Evolutionary conservation across 2,888 invertebrate genomes (phyloP).

Genomic region (Trissolcus japonicus): DNA sequence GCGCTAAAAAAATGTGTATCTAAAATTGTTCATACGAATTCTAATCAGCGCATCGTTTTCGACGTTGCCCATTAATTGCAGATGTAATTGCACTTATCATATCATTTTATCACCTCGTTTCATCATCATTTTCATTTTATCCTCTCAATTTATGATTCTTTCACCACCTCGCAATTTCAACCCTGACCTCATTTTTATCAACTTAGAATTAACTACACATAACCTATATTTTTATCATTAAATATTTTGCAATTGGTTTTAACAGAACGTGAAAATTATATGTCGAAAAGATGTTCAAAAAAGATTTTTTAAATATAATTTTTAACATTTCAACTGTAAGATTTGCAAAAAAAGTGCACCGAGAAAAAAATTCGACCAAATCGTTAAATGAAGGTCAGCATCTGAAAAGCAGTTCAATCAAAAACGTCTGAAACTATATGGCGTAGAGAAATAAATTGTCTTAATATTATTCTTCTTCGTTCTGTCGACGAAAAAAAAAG

Average conservation of each 20-base stretch:
- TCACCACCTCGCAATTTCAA: not conserved
- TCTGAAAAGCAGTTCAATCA: not conserved
- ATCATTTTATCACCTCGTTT: no score
- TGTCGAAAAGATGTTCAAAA: not conserved
- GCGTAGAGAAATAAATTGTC: conserved; percentile 10
- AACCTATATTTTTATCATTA: conserved; percentile 6
- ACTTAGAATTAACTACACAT: not conserved
- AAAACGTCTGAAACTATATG: conserved; percentile 2
- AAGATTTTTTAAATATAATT: no score
- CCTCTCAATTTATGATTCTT: no score
- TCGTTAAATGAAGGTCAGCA: not conserved
- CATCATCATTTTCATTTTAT: no score
- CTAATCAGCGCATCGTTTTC: not conserved
- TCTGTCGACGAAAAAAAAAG: not conserved
- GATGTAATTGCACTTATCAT: no score
- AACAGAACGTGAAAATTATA: not conserved
- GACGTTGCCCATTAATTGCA: no score
- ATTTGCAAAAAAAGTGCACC: no score
- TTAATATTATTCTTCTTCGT: not conserved
- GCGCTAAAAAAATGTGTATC: not conserved
- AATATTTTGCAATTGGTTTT: no score
- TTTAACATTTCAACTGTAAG: no score
- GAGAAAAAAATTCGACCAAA: not conserved
- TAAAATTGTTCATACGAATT: not conserved
- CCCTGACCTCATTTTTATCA: conserved; percentile 4